Conservation (phyloP, 2,113 vertebrate species). For the Rutilus rutilus region DNA sequence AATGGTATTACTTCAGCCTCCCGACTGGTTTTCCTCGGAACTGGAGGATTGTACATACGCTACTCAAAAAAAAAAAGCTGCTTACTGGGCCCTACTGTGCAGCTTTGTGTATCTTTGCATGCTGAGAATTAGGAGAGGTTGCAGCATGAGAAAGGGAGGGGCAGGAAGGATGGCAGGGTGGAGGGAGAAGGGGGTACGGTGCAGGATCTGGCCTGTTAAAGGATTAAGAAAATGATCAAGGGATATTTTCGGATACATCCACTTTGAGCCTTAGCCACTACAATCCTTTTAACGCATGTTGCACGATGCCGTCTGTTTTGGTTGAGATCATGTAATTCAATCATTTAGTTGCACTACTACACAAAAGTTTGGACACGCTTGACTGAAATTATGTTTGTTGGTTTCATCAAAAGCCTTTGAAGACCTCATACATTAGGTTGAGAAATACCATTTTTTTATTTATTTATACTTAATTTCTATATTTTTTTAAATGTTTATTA, state of each 20-base stretch:
- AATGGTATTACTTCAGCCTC: slow-evolving; percentile 44
- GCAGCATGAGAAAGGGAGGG: slow-evolving; percentile 52
- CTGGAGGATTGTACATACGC: slow-evolving; percentile 46
- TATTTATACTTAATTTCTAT: not conserved
- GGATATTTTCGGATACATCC: slow-evolving; percentile 66
- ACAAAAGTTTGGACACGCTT: not conserved
- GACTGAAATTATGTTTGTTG: not conserved
- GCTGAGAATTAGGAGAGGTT: slow-evolving; percentile 47
- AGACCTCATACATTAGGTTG: not conserved
- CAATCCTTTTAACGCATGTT: slow-evolving; percentile 58
- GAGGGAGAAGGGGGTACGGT: slow-evolving; percentile 47
- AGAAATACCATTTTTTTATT: not conserved
- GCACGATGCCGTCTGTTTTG: slow-evolving; percentile 8
- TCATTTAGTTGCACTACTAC: not conserved
- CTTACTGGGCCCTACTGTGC: slow-evolving; percentile 54
- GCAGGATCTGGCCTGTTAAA: slow-evolving; percentile 67
- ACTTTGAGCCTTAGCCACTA: slow-evolving; percentile 63
- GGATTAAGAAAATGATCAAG: slow-evolving; percentile 72
- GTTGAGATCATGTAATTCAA: not conserved
- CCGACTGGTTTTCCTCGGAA: slow-evolving; percentile 40
- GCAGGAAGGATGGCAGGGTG: slow-evolving; percentile 49
- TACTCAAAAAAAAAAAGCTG: slow-evolving; percentile 52
- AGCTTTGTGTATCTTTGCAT: slow-evolving; percentile 56
- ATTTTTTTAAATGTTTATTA: not conserved
- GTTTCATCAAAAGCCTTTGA: not conserved